Evolutionary conservation across 2,888 invertebrate genomes (phyloP).

Genomic region (Lepeophtheirus nordmannii): DNA sequence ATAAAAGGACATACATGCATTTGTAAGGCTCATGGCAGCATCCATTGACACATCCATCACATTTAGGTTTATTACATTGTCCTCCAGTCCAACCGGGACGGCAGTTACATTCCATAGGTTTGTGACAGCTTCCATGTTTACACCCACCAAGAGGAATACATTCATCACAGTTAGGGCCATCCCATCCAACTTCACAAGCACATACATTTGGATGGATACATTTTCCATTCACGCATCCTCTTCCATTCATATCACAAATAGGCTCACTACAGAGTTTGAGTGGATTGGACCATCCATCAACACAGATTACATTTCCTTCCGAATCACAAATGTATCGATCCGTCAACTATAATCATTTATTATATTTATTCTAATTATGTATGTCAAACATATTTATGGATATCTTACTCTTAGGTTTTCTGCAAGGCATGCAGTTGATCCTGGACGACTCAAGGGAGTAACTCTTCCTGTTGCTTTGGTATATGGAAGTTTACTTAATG

Average conservation of each 20-base stretch:
- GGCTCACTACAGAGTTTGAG: not conserved
- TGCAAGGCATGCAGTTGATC: not conserved
- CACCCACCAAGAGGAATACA: not conserved
- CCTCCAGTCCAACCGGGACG: not conserved
- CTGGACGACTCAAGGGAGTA: not conserved
- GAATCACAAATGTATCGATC: not conserved
- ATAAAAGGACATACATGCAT: not conserved
- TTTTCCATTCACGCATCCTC: not conserved
- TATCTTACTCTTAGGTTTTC: not conserved
- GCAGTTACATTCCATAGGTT: not conserved
- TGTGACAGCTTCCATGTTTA: not conserved
- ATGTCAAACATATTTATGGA: not conserved
- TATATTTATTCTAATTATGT: not conserved
- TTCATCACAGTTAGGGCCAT: not conserved
- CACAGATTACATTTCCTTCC: not conserved
- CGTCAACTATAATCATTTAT: not conserved
- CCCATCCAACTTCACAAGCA: not conserved
- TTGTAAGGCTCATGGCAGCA: slow-evolving; percentile 4
- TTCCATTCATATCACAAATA: slow-evolving; percentile 5
- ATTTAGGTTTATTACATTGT: not conserved
- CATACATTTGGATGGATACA: not conserved
- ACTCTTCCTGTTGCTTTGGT: too few relatives aligned
- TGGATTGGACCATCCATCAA: not conserved
- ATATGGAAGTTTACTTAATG: too few relatives aligned
- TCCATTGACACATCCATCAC: slow-evolving; percentile 5